Percentiles rank a stretch among this genome's conserved stretches.
These are phyloP conservation scores for Calliphora vicina DNA, from an alignment of 1,140 invertebrate species.

Conservation along the genomic window DNA sequence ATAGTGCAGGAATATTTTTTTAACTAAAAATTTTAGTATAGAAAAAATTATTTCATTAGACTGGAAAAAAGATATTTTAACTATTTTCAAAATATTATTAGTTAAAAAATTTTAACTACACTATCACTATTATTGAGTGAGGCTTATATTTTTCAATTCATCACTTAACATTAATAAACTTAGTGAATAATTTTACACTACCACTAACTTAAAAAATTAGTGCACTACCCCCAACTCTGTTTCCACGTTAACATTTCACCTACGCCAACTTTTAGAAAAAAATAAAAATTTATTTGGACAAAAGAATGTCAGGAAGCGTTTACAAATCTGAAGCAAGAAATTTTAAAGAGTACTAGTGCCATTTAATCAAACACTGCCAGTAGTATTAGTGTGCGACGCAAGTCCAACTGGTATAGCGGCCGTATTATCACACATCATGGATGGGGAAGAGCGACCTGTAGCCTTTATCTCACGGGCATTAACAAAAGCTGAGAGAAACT, in stretches of 20 bases:
- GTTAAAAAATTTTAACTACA: no score
- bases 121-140: no score
- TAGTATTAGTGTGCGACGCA: slow-evolving; percentile 11
- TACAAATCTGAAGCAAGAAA: slow-evolving; percentile 42
- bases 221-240: slow-evolving; percentile 44
- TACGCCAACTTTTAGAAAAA: slow-evolving; percentile 46
- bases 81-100: no score
- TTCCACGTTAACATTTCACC: slow-evolving; percentile 30
- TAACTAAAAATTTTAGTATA: no score
- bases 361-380: not conserved
- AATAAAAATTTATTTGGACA: slow-evolving; percentile 42
- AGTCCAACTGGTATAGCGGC: slow-evolving; percentile 24
- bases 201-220: no score
- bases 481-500: slow-evolving; percentile 1
- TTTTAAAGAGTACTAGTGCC: slow-evolving; percentile 30
- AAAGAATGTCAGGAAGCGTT: slow-evolving; percentile 38
- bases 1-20: no score
- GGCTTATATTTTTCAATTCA: no score
- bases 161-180: no score
- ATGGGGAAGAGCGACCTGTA: not conserved
- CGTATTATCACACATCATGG: slow-evolving; percentile 9
- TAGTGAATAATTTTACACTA: no score
- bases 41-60: no score
- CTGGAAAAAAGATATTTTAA: no score
- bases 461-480: not conserved